phyloP scores from a whole-genome alignment of 2,113 vertebrate species.

The Haemorhous mexicanus region DNA sequence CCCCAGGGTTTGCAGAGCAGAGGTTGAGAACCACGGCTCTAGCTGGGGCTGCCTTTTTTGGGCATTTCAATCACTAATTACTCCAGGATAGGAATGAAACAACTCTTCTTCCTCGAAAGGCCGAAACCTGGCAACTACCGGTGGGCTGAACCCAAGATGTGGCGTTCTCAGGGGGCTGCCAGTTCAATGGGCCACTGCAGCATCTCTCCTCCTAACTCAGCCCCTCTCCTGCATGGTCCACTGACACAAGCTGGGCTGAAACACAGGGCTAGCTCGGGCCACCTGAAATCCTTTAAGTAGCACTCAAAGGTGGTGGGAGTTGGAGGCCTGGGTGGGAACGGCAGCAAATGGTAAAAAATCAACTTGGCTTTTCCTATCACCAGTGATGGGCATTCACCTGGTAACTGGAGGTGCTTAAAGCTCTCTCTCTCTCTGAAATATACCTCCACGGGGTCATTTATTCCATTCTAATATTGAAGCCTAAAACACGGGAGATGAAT shows the following conservation, averaged over 20 bases:
- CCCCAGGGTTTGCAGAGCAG: neutral
- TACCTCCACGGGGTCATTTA: neutral
- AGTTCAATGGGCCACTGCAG: neutral
- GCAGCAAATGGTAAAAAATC: neutral
- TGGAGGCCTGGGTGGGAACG: neutral
- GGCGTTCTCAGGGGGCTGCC: neutral
- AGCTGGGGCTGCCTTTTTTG: neutral
- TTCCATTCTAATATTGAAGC: neutral
- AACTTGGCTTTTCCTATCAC: neutral
- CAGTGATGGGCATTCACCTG: rapidly evolving
- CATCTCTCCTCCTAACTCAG: neutral
- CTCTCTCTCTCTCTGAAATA: neutral
- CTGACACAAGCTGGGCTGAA: neutral
- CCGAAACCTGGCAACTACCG: neutral
- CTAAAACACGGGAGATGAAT: constrained; percentile 35
- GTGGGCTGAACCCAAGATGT: neutral
- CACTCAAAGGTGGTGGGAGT: neutral
- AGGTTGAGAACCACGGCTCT: neutral
- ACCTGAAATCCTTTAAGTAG: neutral
- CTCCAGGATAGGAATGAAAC: constrained; percentile 1
- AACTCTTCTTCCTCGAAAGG: constrained; percentile 13
- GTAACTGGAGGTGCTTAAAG: neutral
- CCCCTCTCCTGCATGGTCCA: neutral
- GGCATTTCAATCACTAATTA: constrained; percentile 3
- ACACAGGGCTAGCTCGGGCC: neutral